Percentiles rank a stretch among this genome's conserved stretches.
Conservation (phyloP, 23 tunicate genomes). For the Halocynthia aurantium region DNA sequence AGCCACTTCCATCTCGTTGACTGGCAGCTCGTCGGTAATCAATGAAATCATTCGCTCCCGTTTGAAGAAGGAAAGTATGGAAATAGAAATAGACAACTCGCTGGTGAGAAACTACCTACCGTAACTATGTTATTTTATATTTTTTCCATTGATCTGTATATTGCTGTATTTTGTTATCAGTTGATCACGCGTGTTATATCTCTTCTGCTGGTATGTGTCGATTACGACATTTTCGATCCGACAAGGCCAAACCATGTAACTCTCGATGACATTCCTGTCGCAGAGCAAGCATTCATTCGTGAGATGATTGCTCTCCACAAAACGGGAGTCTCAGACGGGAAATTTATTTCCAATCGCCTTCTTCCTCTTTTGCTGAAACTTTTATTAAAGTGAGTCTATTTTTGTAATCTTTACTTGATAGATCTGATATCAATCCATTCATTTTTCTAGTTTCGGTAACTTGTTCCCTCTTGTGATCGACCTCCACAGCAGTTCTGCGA, state of each 20-base stretch:
- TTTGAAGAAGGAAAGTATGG: too few species aligned
- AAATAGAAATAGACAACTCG: too few species aligned
- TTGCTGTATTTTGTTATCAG: background rate
- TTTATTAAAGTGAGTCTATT: background rate
- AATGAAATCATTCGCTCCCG: too few species aligned
- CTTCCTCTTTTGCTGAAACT: conserved; percentile 1
- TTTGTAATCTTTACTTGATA: too few species aligned
- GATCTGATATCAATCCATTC: too few species aligned
- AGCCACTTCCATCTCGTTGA: too few species aligned
- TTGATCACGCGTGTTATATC: too few species aligned
- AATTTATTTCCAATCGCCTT: background rate
- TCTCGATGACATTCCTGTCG: background rate
- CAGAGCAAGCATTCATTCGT: background rate
- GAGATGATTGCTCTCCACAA: background rate
- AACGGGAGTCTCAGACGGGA: background rate
- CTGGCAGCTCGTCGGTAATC: too few species aligned
- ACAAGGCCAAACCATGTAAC: background rate
- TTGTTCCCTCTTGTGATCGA: too few species aligned
- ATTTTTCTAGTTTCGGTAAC: too few species aligned
- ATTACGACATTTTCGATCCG: background rate
- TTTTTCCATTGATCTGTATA: background rate
- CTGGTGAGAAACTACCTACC: background rate
- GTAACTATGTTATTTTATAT: background rate
- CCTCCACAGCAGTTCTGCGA: too few species aligned
- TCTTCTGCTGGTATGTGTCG: background rate